phyloP scores from a whole-genome alignment of 2,888 invertebrate genomes.

The Tryphoninae sp. region DNA sequence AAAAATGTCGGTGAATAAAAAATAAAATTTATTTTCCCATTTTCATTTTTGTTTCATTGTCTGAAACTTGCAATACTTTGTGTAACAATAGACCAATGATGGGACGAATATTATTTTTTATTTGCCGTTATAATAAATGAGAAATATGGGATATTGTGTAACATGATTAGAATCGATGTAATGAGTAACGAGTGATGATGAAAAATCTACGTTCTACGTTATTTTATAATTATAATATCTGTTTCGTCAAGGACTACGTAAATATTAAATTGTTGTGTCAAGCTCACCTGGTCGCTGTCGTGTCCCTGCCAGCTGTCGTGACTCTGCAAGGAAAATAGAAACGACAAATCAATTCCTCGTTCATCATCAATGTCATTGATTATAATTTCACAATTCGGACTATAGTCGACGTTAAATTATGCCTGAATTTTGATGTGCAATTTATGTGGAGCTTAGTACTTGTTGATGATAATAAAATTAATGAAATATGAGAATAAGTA shows the following conservation, averaged over 20 bases:
- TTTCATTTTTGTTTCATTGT: neutral
- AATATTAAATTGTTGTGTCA: neutral
- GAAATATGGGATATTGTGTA: neutral
- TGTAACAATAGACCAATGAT: neutral
- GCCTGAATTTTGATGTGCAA: too few species aligned
- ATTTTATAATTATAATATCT: neutral
- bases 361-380: conserved; percentile 19
- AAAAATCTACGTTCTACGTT: conserved; percentile 12
- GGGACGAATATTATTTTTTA: neutral
- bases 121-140: neutral
- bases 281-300: conserved; percentile 84
- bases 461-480: too few species aligned
- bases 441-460: too few species aligned
- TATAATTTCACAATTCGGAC: neutral
- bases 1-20: neutral
- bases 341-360: conserved; percentile 26
- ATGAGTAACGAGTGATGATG: conserved; percentile 11
- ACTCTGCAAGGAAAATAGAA: conserved; percentile 82
- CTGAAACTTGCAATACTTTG: neutral
- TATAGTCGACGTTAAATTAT: neutral
- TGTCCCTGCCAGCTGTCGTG: conserved; percentile 85
- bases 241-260: neutral
- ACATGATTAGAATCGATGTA: neutral
- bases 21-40: conserved; percentile 12
- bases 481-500: too few species aligned